Evolutionary conservation across 2,888 invertebrate species (phyloP).

Genomic region (Asteroscopus sphinx): DNA sequence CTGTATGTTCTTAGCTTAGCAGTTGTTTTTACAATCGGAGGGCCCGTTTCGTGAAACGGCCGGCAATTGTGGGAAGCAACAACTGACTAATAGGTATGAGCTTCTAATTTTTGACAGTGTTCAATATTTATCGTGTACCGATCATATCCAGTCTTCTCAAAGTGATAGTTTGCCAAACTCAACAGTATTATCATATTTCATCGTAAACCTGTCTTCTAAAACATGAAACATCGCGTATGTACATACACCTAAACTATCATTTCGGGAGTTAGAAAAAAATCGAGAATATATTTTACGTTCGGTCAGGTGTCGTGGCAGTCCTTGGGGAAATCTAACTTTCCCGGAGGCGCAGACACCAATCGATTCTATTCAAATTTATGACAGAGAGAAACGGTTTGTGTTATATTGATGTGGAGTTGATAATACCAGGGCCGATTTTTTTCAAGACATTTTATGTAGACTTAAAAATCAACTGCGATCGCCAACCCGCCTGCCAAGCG

Average conservation of each 20-base stretch:
- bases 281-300: constrained; percentile 87
- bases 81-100: neutral
- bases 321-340: constrained; percentile 89
- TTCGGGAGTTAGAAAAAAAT: constrained; percentile 74
- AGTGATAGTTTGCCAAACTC: constrained; percentile 29
- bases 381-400: constrained; percentile 84
- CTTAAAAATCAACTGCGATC: too few relatives aligned
- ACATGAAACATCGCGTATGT: constrained; percentile 44
- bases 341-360: constrained; percentile 89
- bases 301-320: constrained; percentile 89
- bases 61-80: too few relatives aligned
- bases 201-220: constrained; percentile 43
- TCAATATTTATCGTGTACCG: too few relatives aligned
- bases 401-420: constrained; percentile 68
- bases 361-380: constrained; percentile 90
- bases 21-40: too few relatives aligned
- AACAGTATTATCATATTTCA: constrained; percentile 46
- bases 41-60: too few relatives aligned
- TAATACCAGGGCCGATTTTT: constrained; percentile 45
- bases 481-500: too few relatives aligned
- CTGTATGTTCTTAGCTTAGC: too few relatives aligned
- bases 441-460: too few relatives aligned
- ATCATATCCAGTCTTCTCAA: neutral
- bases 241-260: constrained; percentile 65
- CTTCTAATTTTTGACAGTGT: too few relatives aligned